phyloP scores from a whole-genome alignment of 2,113 vertebrate genomes.

The Cynocephalus volans region DNA sequence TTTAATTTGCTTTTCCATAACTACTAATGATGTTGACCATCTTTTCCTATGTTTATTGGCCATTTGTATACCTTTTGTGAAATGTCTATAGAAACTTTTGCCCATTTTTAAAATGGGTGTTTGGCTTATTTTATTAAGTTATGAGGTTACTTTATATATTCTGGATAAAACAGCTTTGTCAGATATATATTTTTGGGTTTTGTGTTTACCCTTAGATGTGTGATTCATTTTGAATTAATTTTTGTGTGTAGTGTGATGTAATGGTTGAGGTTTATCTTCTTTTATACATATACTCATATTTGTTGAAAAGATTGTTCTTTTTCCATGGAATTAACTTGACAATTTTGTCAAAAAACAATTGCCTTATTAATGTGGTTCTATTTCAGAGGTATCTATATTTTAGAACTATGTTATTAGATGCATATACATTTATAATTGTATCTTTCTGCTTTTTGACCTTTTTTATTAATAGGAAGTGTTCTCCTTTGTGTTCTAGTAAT shows the following conservation, averaged over 20 bases:
- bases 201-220: conserved; percentile 3
- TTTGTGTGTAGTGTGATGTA: no score
- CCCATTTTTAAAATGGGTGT: not conserved
- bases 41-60: no score
- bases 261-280: no score
- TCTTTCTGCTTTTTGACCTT: not conserved
- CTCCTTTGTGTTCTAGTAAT: not conserved
- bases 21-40: no score
- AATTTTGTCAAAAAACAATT: not conserved
- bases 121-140: not conserved
- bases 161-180: not conserved
- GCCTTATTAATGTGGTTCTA: not conserved
- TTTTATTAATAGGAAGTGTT: not conserved
- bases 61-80: no score
- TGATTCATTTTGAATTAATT: not conserved
- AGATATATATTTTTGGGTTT: not conserved
- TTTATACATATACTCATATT: no score
- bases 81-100: no score
- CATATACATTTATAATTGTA: not conserved
- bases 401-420: not conserved
- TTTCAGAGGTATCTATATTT: not conserved
- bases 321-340: not conserved
- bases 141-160: not conserved
- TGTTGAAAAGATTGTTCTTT: no score
- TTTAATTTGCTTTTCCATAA: no score